Base-by-base conservation (phyloP, 2,888 invertebrate genomes). In the Macrophya annulata region DNA sequence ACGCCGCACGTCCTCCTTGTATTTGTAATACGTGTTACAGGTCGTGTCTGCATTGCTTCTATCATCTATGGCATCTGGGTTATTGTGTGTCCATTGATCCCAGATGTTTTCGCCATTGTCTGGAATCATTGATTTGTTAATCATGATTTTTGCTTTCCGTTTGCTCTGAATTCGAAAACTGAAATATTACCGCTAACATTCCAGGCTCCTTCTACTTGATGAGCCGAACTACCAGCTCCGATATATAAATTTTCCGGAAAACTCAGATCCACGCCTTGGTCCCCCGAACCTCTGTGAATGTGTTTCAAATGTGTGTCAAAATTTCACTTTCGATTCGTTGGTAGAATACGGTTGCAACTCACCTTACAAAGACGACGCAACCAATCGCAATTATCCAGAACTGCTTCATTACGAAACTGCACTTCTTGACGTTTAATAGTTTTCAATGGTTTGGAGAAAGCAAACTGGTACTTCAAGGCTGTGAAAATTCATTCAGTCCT, bases 351-450 rank as follows among this genome's bases (percentile, higher is more conserved):
- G 15, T 25, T 4, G 10, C 37, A 17, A 71, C 43, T 43, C 15
- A 40, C 40, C 9, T 45, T 74, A 15, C 43, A n/a, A 45, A 25
- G 31, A 12, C 15, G 4, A 68, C 12, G 17, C 68, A 68, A 12
- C 15, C 3, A 31, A 68, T 68, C 12, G 31, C 17, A 68, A 31
- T 12, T 68, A 68, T 68, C 68, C 93, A 92, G 90, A 96, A 96
- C 90, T 97, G 95, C 0, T 97, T 96, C 88, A 95, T 94, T 88
- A 96, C 96, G 0, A 97, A 88, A 9, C 97, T 97, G 92, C 96
- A 97, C 90, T 94, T 95, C 87, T 95, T 94, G 12, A 96, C 96
- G 9, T 10, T 62, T n/a, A 25, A 25, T 62, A 62, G 25, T 62
- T 62, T 10, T 1, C 21, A n/a, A 62, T 62, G 17, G 25, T 8